Evolutionary conservation across 2,888 invertebrate species (phyloP), one percentile per base, ranked within the genome.

Genomic region (Arge pagana): DNA sequence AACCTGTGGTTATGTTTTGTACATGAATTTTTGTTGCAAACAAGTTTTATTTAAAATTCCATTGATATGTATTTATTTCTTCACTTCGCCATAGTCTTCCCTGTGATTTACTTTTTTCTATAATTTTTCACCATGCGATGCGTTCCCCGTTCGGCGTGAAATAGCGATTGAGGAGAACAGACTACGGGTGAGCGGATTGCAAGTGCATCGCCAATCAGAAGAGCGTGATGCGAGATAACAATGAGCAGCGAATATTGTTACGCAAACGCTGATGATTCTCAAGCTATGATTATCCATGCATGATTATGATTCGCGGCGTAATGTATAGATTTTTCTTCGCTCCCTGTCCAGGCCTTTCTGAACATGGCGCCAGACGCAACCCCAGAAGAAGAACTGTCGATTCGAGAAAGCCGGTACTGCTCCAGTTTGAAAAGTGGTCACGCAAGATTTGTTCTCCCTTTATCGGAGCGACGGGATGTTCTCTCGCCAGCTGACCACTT

Each of bases 361-460:
- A 72, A 59, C 37, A 52, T 70, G 30, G 66, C 67, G 1, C 77
- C 81, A 54, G 82, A 89, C 43, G 85, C 85, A 57, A 82, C 88
- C 10, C 85, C 89, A 6, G 84, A 91, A 50, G 83, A 89, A 56
- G 90, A 91, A 52, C 80, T 93, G 19, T 81, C 88, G 28, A 83
- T 86, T 8, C 83, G 89, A 55, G 92, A 92, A 70, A 89, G 90
- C 65, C 89, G 90, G 65, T 91, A 88, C 66, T 85, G 88, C 58
- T 84, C 87, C 1, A 85, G 86, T 48, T 77, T 92, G 49, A 90
- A 90, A 67, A 91, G 89, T 67, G 91, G 91, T 3, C 82, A 90
- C 55, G 84, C 88, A 54, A 81, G 91, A 55, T 92, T 90, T 73
- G 86, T 89, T 37, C 84, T 86, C 1, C 89, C 91, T 0, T 74